Percentiles rank a stretch among this genome's conserved stretches.
Conservation (phyloP, 1,140 invertebrate species). For the Dinothrombium tinctorium region DNA sequence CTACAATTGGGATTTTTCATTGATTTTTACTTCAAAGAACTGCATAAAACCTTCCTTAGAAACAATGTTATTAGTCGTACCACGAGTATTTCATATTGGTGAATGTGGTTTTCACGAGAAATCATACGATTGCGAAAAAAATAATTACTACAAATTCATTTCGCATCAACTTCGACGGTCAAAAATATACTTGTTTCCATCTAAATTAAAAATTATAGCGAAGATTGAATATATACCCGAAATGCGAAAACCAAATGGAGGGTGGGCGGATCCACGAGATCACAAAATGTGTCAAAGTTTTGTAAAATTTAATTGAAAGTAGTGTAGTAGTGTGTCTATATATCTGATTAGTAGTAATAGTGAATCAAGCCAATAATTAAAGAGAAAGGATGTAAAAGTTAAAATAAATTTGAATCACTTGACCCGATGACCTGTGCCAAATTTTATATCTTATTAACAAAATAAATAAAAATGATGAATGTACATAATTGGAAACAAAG, state of each 20-base stretch:
- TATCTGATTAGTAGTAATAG: too few species aligned
- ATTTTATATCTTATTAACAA: too few species aligned
- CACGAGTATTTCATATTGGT: constrained; percentile 78
- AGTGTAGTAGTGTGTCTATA: too few species aligned
- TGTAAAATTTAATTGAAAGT: too few species aligned
- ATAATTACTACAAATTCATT: constrained; percentile 34
- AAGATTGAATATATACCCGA: constrained; percentile 15
- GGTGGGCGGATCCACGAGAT: constrained; percentile 94
- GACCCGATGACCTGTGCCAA: too few species aligned
- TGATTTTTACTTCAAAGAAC: too few species aligned
- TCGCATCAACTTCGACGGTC: constrained; percentile 42
- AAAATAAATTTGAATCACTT: too few species aligned
- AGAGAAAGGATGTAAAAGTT: too few species aligned
- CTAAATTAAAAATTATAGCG: constrained; percentile 43
- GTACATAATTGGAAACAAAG: too few species aligned
- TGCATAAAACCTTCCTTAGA: background rate
- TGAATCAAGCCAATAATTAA: too few species aligned
- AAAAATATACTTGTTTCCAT: constrained; percentile 49
- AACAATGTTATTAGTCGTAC: background rate
- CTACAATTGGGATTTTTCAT: constrained; percentile 97
- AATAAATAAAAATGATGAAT: too few species aligned
- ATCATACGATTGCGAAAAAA: constrained; percentile 16
- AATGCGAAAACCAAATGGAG: constrained; percentile 48
- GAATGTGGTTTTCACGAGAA: constrained; percentile 95
- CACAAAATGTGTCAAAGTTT: too few species aligned